Conservation (phyloP, 2,888 invertebrate species). For the Empis stercorea region DNA sequence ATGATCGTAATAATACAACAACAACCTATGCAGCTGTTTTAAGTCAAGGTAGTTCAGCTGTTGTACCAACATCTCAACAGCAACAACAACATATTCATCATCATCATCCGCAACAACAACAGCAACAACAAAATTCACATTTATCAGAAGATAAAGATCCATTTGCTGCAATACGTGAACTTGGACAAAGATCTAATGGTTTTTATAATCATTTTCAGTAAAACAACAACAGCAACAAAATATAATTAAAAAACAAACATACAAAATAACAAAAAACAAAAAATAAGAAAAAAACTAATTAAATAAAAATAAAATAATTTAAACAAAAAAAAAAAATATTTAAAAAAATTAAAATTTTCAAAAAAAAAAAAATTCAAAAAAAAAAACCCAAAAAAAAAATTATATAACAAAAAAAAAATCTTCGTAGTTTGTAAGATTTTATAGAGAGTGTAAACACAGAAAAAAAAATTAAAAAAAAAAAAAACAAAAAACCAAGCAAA, state of each 20-base stretch:
- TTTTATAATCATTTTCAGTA: constrained; percentile 46
- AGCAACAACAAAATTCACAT: constrained; percentile 9
- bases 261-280: constrained; percentile 2
- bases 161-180: constrained; percentile 38
- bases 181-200: constrained; percentile 39
- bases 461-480: neutral
- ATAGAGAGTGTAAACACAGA: no score
- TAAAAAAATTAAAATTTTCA: neutral
- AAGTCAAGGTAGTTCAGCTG: constrained; percentile 25
- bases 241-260: constrained; percentile 7
- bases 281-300: constrained; percentile 6
- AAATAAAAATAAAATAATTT: constrained; percentile 9
- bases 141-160: constrained; percentile 32
- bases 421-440: neutral
- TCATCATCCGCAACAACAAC: constrained; percentile 7
- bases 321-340: constrained; percentile 7
- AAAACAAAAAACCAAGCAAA: neutral
- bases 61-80: constrained; percentile 14
- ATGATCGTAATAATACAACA: constrained; percentile 21
- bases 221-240: constrained; percentile 10
- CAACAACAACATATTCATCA: constrained; percentile 11
- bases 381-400: neutral
- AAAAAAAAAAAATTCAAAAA: neutral
- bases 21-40: constrained; percentile 37
- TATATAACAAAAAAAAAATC: neutral